Evolutionary conservation across 2,797 vertebrate species (phyloP), one percentile per base, ranked within the genome.

Genomic region (Triplophysa bombifrons): DNA sequence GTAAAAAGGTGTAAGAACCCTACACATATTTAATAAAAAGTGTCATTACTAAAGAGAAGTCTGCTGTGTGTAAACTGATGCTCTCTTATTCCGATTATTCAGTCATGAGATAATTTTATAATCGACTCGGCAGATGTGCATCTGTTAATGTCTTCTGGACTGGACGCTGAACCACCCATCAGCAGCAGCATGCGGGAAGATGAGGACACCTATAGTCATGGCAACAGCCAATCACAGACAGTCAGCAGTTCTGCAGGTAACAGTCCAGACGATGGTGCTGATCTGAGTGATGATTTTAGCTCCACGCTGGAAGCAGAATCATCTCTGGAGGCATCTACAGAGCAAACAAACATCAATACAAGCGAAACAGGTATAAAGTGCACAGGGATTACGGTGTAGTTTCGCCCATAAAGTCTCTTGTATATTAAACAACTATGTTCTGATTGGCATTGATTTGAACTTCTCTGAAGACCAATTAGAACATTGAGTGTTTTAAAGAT

Each of bases 81-180:
- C 30, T 30, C 4, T 30, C 30, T 30, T 30, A 30, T 30, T 30
- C 30, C 4, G 4, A 38, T 19, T 53, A 53, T n/a, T 55, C 17
- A n/a, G 51, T n/a, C 10, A 55, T 19, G 8, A 55, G 51, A 1
- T 55, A 2, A 20, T 56, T 22, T 56, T 56, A 13, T 50, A 58
- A 56, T 44, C 27, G 44, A 16, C 25, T 65, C 3, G 44, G 20
- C 81, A 99, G 98, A 98, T 84, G 90, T 97, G 34, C 93, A 94
- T 81, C 93, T 91, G 89, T 81, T 99, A 86, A 92, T 94, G 90
- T 83, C 90, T 0, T 91, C 90, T 0, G 91, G 90, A 6, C 81
- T 94, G 81, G 94, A 94, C 69, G 89, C 87, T 17, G 91, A 90
- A 66, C 73, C 88, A 56, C 82, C 83, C 66, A 82, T 87, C 48